Evolutionary conservation across 2,797 vertebrate species (phyloP).

Genomic region (Scolopax rusticola): DNA sequence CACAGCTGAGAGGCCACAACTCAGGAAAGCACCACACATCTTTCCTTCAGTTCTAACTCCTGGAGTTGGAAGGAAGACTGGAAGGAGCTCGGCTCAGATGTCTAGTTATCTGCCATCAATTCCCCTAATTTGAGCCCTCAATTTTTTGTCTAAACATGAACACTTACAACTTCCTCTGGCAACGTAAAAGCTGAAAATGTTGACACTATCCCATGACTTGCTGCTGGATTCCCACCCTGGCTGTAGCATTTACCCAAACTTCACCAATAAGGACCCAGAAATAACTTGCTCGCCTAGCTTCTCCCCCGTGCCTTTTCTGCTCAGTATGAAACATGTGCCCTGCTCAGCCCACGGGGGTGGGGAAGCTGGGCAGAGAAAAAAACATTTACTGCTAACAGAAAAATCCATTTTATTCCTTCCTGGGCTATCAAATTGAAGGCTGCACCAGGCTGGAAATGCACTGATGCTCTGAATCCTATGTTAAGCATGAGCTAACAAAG

Average conservation of each 20-base stretch:
- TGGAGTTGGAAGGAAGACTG: neutral
- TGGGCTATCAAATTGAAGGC: neutral
- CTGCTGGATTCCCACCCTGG: neutral
- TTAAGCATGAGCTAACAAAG: neutral
- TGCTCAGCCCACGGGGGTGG: neutral
- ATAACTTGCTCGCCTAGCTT: neutral
- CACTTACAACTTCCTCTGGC: neutral
- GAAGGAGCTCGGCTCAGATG: neutral
- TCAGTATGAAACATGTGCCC: accelerated
- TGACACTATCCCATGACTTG: neutral
- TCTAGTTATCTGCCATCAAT: neutral
- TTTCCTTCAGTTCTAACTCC: neutral
- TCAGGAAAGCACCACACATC: neutral
- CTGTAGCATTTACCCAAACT: neutral
- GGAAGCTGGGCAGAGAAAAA: neutral
- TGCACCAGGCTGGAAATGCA: neutral
- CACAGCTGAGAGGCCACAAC: accelerated
- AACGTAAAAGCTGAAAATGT: neutral
- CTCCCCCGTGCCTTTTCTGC: neutral
- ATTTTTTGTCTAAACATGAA: neutral
- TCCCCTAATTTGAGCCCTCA: neutral
- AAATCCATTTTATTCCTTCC: neutral
- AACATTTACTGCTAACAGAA: neutral
- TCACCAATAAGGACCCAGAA: neutral
- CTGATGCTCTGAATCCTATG: neutral